phyloP scores from a whole-genome alignment of 2,888 invertebrate species.

The Cyaniris semiargus region DNA sequence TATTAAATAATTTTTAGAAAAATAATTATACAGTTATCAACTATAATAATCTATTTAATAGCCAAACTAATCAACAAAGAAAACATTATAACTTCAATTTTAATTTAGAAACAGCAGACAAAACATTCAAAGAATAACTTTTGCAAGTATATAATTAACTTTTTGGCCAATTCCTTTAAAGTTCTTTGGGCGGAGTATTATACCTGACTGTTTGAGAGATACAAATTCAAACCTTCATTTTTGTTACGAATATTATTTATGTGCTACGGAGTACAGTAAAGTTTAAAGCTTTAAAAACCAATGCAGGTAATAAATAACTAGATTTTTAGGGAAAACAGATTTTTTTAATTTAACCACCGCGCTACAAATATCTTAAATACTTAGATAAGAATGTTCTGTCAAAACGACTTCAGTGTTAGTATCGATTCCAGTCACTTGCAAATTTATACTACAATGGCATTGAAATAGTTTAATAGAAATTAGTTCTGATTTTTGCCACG shows the following conservation, averaged over 20 bases:
- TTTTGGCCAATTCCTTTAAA: conserved; percentile 21
- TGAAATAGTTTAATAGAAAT: too few relatives aligned
- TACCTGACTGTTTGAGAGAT: conserved; percentile 6
- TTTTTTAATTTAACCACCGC: neutral
- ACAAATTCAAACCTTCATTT: neutral
- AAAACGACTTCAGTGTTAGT: too few relatives aligned
- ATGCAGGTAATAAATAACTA: neutral
- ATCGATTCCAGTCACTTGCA: too few relatives aligned
- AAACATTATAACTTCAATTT: neutral
- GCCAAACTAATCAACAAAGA: neutral
- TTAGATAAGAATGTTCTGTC: too few relatives aligned
- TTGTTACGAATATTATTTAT: neutral
- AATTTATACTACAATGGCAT: too few relatives aligned
- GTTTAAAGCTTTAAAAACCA: neutral
- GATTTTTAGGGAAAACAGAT: too few relatives aligned
- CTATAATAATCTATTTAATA: neutral
- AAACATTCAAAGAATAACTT: conserved; percentile 6
- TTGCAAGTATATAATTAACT: conserved; percentile 23
- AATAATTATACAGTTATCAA: neutral
- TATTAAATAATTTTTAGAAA: too few relatives aligned
- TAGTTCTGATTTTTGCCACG: too few relatives aligned
- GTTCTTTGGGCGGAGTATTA: conserved; percentile 4
- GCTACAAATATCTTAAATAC: too few relatives aligned
- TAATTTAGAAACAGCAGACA: conserved; percentile 7
- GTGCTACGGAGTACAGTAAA: neutral